Evolutionary conservation across 2,113 vertebrate genomes (phyloP).

Genomic region (Phocoena phocoena): DNA sequence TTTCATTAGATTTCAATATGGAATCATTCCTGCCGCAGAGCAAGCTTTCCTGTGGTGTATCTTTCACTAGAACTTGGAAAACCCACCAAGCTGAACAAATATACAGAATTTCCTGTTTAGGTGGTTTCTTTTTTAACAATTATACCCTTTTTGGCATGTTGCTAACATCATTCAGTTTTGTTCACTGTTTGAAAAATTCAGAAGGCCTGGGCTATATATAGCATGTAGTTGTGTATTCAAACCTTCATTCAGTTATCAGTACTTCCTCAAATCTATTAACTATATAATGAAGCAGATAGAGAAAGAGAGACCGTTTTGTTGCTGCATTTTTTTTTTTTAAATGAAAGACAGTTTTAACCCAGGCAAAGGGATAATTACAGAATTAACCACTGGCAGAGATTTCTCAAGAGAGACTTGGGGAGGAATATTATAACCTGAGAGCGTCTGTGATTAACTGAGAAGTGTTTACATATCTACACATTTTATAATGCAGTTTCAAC

Average conservation of each 20-base stretch:
- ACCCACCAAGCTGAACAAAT: slow-evolving; percentile 22
- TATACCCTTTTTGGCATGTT: slow-evolving; percentile 23
- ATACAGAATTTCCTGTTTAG: slow-evolving; percentile 55
- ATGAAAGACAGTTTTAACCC: slow-evolving; percentile 41
- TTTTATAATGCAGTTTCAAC: neutral
- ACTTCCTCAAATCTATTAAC: slow-evolving; percentile 47
- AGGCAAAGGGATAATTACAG: slow-evolving; percentile 53
- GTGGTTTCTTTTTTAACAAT: neutral
- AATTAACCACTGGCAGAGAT: slow-evolving; percentile 16
- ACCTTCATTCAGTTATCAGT: slow-evolving; percentile 43
- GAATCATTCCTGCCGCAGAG: neutral
- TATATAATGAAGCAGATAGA: slow-evolving; percentile 32
- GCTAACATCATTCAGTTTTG: slow-evolving; percentile 37
- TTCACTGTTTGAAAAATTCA: slow-evolving; percentile 46
- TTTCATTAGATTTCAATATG: neutral
- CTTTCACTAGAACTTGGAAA: slow-evolving; percentile 45
- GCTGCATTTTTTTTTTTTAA: slow-evolving; percentile 44
- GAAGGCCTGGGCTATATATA: slow-evolving; percentile 35
- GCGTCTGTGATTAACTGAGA: neutral
- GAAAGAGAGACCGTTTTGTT: slow-evolving; percentile 3
- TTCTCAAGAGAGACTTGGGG: slow-evolving; percentile 21
- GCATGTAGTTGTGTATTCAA: neutral
- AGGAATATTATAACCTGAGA: slow-evolving; percentile 28
- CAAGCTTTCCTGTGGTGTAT: neutral
- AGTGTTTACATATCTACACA: neutral